A percentile compares a stretch with the other conserved stretches of the same genome.
Conservation (phyloP, 1,140 invertebrate species). For the Nomia melanderi region DNA sequence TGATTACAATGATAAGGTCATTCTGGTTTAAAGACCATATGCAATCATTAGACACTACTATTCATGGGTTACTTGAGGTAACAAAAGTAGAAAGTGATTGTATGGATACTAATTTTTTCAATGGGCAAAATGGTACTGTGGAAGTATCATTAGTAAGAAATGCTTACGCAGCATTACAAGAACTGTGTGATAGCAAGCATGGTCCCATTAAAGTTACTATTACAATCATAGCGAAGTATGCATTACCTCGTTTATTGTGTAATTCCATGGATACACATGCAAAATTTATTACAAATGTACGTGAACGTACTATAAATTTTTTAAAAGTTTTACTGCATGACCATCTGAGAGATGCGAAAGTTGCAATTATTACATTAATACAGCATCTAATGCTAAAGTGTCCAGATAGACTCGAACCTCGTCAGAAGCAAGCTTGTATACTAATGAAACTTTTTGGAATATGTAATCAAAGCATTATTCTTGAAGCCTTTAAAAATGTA, state of each 20-base stretch:
- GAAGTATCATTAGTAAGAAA: constrained; percentile 77
- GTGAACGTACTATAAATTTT: constrained; percentile 81
- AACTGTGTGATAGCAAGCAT: constrained; percentile 80
- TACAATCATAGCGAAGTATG: constrained; percentile 79
- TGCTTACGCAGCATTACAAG: constrained; percentile 78
- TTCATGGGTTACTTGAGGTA: constrained; percentile 80
- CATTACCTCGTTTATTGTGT: constrained; percentile 80
- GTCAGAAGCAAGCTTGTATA: constrained; percentile 81
- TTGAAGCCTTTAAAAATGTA: constrained; percentile 80
- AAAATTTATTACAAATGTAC: constrained; percentile 75
- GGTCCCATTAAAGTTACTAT: constrained; percentile 78
- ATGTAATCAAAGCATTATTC: constrained; percentile 73
- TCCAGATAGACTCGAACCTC: constrained; percentile 83
- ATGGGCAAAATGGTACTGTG: constrained; percentile 56
- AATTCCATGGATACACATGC: constrained; percentile 74
- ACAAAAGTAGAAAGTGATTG: constrained; percentile 78
- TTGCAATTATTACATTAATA: constrained; percentile 79
- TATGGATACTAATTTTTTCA: constrained; percentile 53
- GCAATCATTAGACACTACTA: constrained; percentile 79
- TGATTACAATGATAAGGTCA: constrained; percentile 77
- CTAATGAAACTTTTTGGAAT: constrained; percentile 80
- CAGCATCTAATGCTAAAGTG: constrained; percentile 83
- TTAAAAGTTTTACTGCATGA: constrained; percentile 78
- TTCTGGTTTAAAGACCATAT: constrained; percentile 80
- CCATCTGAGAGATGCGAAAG: constrained; percentile 73